Base-by-base conservation (phyloP, 2,113 vertebrate genomes). In the Larimichthys polyactis region DNA sequence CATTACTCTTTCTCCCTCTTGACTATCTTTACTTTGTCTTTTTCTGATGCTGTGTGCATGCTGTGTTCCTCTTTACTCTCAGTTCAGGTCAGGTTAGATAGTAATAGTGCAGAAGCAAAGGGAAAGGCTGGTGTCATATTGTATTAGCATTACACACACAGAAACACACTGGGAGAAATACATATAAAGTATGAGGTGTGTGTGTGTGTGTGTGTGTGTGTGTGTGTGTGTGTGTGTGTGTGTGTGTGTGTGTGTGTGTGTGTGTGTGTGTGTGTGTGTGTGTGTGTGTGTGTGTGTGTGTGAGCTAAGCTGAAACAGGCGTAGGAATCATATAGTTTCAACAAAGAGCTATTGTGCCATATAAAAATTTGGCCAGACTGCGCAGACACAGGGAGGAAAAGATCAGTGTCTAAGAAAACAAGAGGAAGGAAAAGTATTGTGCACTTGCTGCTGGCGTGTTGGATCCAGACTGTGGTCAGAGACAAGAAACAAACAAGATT, bases 91-190 rank as follows among this genome's bases (percentile, higher is more conserved):
- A 78, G 52, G 74, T 75, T 55, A 78, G 64, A 85, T 64, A 75
- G 78, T 73, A 74, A 62, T 32, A 3, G 69, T 80, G 78, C 74
- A 82, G 80, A 75, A 69, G 83, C 43, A 8, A 48, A 86, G 67
- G 63, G 77, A 89, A 91, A 89, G 89, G 84, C 84, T 85, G 84
- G 62, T 90, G 92, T 92, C 93, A 89, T 84, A 12, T 49, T 78
- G 77, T 54, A 89, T 93, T 87, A 91, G 67, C 43, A 51, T 91
- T 51, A 81, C 44, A 85, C 69, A 77, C 46, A 63, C 72, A 57
- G 19, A 16, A 8, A 57, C 22, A 57, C 4, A n/a, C 15, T 65
- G 12, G 71, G 73, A 81, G 57, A 83, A 81, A 85, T 72, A 85
- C 32, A 36, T 36, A 36, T n/a, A 59, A 43, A 79, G 79, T 77